Base-by-base conservation (phyloP, 1,140 invertebrate genomes). In the Samia ricini region DNA sequence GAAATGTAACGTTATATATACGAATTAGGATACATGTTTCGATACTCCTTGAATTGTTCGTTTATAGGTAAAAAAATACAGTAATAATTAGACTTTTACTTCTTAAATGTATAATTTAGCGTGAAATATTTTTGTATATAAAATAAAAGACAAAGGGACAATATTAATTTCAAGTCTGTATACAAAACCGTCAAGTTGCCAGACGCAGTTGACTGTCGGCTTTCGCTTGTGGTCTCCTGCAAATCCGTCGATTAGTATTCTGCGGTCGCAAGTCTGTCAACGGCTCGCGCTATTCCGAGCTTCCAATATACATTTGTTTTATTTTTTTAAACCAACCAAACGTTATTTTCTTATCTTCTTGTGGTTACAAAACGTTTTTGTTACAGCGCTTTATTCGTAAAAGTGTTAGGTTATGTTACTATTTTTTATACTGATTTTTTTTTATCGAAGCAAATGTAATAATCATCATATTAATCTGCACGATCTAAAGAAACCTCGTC, bases 181-280 rank as follows among this genome's bases (percentile, higher is more conserved):
- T 42, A 42, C 33, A 42, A 42, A 42, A 42, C 33, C 7, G 12
- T 42, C 12, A 15, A 42, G 33, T 42, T 42, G 33, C 33, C 33
- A 42, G 33, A 42, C n/a, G 33, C 33, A 42, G 33, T 42, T 1
- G 33, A 42, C 33, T 42, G 33, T 42, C 33, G 29, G 26, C 26
- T 57, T 70, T 71, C 60, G 69, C 67, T 71, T 78, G 78, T 69
- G 83, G 79, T 83, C 62, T 58, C 18, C 59, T 54, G 70, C 77
- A 77, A 82, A 86, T 82, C 76, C 80, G 68, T 66, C 76, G 77
- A 78, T 86, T 83, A 79, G 79, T 77, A 83, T 83, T 77, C 73
- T 82, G 82, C 55, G 82, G 79, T 71, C 63, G 71, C 63, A 63
- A 60, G 65, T 42, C 70, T 79, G 74, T 77, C 77, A 76, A 66